A percentile compares a stretch with the other conserved stretches of the same genome.
Evolutionary conservation across 2,797 vertebrate species (phyloP).

Genomic region (Myotis pilosus): DNA sequence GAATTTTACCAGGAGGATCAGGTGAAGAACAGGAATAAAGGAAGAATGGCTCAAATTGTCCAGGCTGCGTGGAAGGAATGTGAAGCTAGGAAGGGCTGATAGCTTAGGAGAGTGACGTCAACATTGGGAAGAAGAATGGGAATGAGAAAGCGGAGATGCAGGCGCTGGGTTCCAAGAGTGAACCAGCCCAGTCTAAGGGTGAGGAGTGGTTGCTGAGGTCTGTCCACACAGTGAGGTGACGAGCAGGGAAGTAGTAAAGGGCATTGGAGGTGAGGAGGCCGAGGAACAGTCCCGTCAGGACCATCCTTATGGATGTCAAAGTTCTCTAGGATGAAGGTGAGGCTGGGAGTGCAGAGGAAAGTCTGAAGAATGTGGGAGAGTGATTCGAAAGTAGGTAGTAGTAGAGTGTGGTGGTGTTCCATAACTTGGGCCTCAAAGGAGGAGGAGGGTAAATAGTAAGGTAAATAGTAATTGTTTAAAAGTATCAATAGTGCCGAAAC

Average conservation of each 20-base stretch:
- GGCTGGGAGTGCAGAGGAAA: not conserved
- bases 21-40: not conserved
- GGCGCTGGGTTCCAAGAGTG: not conserved
- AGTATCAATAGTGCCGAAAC: not conserved
- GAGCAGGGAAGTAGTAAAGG: not conserved
- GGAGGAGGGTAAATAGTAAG: not conserved
- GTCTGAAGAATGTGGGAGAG: not conserved
- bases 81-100: not conserved
- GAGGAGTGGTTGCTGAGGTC: not conserved
- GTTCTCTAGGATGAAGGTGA: not conserved
- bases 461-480: not conserved
- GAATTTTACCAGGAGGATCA: not conserved
- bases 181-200: not conserved
- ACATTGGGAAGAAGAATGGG: not conserved
- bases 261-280: not conserved
- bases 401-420: not conserved
- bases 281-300: not conserved
- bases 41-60: not conserved
- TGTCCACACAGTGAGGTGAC: not conserved
- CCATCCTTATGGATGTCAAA: not conserved
- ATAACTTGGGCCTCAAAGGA: not conserved
- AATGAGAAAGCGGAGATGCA: not conserved
- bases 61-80: not conserved
- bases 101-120: not conserved
- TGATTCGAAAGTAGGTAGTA: not conserved